These are phyloP conservation scores for Speoplatyrhinus poulsoni DNA, from an alignment of 2,113 vertebrate species.

Conservation along the genomic window DNA sequence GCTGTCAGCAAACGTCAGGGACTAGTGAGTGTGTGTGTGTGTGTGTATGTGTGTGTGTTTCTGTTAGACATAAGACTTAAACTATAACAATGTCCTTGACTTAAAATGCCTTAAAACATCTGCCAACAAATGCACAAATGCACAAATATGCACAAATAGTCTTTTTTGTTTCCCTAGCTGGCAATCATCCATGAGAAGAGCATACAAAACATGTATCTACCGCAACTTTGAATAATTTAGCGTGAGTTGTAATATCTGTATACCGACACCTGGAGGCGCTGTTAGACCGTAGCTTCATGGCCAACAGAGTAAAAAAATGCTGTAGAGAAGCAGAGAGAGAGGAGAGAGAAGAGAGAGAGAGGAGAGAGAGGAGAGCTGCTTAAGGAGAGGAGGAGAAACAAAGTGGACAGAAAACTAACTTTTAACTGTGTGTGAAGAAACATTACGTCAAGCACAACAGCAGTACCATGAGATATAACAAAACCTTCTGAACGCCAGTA, in stretches of 20 bases:
- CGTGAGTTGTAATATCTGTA: conserved; percentile 57
- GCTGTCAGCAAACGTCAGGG: too few relatives aligned
- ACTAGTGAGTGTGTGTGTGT: too few relatives aligned
- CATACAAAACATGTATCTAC: conserved; percentile 6
- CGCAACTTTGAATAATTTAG: conserved; percentile 3
- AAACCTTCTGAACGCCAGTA: not conserved
- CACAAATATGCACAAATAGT: not conserved
- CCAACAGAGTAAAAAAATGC: conserved; percentile 33
- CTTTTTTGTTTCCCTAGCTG: too few relatives aligned
- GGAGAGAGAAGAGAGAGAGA: conserved; percentile 26
- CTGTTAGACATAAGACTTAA: too few relatives aligned
- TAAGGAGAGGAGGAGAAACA: conserved; percentile 43
- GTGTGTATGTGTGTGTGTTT: too few relatives aligned
- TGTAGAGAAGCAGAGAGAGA: conserved; percentile 46
- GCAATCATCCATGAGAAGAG: conserved; percentile 3
- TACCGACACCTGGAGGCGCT: conserved; percentile 72
- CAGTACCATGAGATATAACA: conserved; percentile 12
- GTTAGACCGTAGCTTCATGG: conserved; percentile 59
- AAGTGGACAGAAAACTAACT: conserved; percentile 46
- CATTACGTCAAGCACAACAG: conserved; percentile 3
- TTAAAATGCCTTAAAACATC: not conserved
- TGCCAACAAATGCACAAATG: not conserved
- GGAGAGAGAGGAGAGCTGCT: conserved; percentile 31
- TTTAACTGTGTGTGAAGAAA: conserved; percentile 20
- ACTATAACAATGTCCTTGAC: too few relatives aligned